phyloP scores from a whole-genome alignment of 2,113 vertebrate genomes.

The Zapus hudsonius region DNA sequence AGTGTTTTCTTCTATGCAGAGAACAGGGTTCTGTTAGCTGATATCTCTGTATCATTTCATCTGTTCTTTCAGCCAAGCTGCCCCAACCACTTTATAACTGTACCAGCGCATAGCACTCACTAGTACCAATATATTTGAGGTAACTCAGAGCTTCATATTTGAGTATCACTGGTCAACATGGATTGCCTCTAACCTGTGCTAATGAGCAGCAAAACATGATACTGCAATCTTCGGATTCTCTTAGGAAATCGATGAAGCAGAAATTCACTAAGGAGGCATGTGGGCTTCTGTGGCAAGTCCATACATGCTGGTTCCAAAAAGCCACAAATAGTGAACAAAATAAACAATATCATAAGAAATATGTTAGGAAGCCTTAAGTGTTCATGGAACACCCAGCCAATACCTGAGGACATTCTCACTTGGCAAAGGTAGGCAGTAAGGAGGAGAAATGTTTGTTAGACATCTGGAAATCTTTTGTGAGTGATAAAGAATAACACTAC shows the following conservation, averaged over 20 bases:
- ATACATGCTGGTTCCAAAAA: constrained; percentile 9
- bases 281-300: constrained; percentile 62
- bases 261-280: constrained; percentile 64
- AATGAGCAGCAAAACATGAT: constrained; percentile 71
- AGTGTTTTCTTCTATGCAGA: background rate
- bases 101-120: rapidly evolving
- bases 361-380: background rate
- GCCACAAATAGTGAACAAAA: background rate
- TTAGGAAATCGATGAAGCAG: constrained; percentile 70
- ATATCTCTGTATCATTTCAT: background rate
- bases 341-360: background rate
- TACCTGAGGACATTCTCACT: background rate
- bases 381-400: background rate
- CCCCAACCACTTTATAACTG: background rate
- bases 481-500: background rate
- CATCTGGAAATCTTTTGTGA: background rate
- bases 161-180: constrained; percentile 49
- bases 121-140: background rate
- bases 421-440: background rate
- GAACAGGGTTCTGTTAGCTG: background rate
- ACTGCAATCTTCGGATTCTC: constrained; percentile 64
- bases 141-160: constrained; percentile 37
- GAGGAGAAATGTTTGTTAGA: background rate
- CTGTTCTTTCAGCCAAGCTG: background rate
- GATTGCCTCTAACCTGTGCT: constrained; percentile 47